Conservation (phyloP, 53 echinoderm and acorn worm genomes). For the Paelopatides confundens region DNA sequence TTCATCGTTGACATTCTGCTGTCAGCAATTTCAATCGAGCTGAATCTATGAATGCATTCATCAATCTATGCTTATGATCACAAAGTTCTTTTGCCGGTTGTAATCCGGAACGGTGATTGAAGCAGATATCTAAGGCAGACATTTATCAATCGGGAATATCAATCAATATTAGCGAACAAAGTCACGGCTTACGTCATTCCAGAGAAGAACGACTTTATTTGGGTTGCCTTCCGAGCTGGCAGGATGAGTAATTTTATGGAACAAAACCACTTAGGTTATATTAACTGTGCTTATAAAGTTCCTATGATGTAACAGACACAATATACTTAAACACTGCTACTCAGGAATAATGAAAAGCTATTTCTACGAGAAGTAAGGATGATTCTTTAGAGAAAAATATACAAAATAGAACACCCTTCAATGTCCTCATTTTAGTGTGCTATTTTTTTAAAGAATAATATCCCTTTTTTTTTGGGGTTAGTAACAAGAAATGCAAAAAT, state of each 20-base stretch:
- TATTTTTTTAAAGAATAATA: no score
- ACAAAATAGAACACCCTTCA: no score
- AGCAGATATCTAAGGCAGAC: background rate
- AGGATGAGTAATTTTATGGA: constrained; percentile 3
- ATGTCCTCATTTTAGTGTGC: no score
- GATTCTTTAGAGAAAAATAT: no score
- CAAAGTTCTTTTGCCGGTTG: background rate
- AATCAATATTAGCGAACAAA: background rate
- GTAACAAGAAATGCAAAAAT: no score
- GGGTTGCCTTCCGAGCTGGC: background rate
- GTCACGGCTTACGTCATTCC: background rate
- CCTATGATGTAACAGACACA: background rate
- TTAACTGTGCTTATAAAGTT: background rate
- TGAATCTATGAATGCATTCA: background rate
- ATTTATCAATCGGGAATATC: background rate
- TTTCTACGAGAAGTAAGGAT: background rate
- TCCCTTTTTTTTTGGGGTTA: no score
- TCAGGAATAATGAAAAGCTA: background rate
- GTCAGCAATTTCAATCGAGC: no score
- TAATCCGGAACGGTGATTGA: background rate
- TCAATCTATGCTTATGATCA: background rate
- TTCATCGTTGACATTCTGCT: no score
- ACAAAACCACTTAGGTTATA: background rate
- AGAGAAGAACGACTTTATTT: background rate
- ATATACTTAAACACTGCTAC: background rate